Evolutionary conservation across 1,140 invertebrate genomes (phyloP).

Genomic region (Drosophila gunungcola): DNA sequence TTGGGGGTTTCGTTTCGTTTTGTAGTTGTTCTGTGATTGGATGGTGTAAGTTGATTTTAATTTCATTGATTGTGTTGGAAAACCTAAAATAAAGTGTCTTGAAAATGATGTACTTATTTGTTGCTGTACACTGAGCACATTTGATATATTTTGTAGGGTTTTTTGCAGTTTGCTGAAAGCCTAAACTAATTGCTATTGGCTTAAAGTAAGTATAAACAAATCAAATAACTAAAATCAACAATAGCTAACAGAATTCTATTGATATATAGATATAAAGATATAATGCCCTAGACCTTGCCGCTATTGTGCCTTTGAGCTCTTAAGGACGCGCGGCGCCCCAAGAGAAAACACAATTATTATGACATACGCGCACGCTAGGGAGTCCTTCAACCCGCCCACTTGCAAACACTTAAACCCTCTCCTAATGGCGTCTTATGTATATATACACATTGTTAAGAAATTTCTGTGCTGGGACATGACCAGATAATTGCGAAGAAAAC

Average conservation of each 20-base stretch:
- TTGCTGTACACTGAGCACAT: slow-evolving; percentile 40
- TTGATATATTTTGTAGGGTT: slow-evolving; percentile 2
- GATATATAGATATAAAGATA: background rate
- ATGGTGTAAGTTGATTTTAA: slow-evolving; percentile 27
- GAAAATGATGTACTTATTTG: slow-evolving; percentile 30
- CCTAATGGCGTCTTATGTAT: slow-evolving; percentile 66
- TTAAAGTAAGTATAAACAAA: slow-evolving; percentile 10
- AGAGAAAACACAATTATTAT: slow-evolving; percentile 65
- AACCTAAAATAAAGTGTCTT: slow-evolving; percentile 28
- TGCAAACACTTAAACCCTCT: slow-evolving; percentile 46
- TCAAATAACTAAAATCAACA: slow-evolving; percentile 10
- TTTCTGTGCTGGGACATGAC: slow-evolving; percentile 77
- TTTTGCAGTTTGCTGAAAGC: slow-evolving; percentile 42
- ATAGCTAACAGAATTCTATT: slow-evolving; percentile 1
- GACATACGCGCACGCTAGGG: slow-evolving; percentile 55
- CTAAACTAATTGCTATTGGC: slow-evolving; percentile 32
- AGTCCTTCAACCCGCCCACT: slow-evolving; percentile 38
- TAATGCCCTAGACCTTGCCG: slow-evolving; percentile 22
- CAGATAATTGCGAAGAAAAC: slow-evolving; percentile 69
- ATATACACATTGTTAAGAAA: slow-evolving; percentile 52
- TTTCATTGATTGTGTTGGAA: slow-evolving; percentile 43
- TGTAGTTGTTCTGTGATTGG: slow-evolving; percentile 47
- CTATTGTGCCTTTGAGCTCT: slow-evolving; percentile 1
- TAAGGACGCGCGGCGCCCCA: slow-evolving; percentile 22
- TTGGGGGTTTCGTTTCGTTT: slow-evolving; percentile 21